Conservation (phyloP, 2,113 vertebrate species). For the Rhea americana region DNA sequence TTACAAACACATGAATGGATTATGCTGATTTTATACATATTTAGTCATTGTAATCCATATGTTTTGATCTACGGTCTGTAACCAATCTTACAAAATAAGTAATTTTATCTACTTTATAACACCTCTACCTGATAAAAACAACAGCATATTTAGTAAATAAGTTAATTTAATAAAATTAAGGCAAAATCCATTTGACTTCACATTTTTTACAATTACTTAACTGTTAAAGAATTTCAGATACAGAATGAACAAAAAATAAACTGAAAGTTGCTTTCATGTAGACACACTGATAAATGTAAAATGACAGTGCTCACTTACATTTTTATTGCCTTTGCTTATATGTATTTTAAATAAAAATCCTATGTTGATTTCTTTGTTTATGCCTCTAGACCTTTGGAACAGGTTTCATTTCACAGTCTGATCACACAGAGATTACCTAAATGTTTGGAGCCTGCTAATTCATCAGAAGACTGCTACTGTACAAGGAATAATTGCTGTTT, state of each 20-base stretch:
- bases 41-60: slow-evolving; percentile 31
- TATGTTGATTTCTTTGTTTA: background rate
- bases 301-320: background rate
- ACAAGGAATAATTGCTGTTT: background rate
- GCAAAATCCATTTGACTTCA: background rate
- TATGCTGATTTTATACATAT: slow-evolving; percentile 69
- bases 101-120: background rate
- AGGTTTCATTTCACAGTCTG: background rate
- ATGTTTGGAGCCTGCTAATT: background rate
- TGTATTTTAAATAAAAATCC: background rate
- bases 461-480: background rate
- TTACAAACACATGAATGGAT: slow-evolving; percentile 51
- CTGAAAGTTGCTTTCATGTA: background rate
- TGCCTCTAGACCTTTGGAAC: background rate
- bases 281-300: background rate
- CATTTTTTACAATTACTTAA: background rate
- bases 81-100: background rate
- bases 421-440: background rate
- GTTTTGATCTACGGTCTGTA: slow-evolving; percentile 46
- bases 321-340: background rate
- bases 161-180: background rate
- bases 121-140: rapidly evolving
- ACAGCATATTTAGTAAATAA: background rate
- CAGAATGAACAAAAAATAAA: background rate
- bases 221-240: background rate